A percentile compares a stretch with the other conserved stretches of the same genome.
phyloP scores from a whole-genome alignment of 2,888 invertebrate species.

The Nasonia oneida region DNA sequence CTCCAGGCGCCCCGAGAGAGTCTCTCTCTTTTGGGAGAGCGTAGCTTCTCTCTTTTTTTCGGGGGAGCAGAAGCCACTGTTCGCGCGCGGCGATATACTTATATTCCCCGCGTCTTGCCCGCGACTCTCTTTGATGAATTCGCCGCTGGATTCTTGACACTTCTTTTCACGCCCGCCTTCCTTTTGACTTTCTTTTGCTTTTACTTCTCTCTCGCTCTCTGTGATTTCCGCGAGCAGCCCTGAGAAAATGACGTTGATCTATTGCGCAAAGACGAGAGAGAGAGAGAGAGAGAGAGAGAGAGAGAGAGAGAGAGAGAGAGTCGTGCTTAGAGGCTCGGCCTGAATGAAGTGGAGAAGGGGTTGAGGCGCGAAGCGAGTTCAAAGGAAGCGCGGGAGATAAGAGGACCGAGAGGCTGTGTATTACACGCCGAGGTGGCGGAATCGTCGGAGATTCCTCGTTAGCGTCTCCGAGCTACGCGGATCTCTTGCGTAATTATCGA shows the following conservation, averaged over 20 bases:
- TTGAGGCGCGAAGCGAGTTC: conserved; percentile 3
- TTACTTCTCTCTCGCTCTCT: neutral
- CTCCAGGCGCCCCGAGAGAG: neutral
- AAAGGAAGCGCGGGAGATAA: conserved; percentile 20
- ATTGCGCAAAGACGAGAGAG: conserved; percentile 51
- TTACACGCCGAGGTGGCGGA: neutral
- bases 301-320: conserved; percentile 31
- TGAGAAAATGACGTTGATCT: conserved; percentile 56
- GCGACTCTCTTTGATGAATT: conserved; percentile 45
- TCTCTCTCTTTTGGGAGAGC: neutral
- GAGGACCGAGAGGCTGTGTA: no score
- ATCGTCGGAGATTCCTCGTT: neutral
- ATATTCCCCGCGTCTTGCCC: neutral
- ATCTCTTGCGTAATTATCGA: neutral
- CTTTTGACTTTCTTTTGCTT: neutral
- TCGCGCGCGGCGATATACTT: neutral
- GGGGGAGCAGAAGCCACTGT: neutral
- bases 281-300: conserved; percentile 32
- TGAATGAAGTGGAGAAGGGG: conserved; percentile 7
- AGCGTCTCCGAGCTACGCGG: neutral
- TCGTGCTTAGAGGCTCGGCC: conserved; percentile 7
- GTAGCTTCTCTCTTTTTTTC: conserved; percentile 12
- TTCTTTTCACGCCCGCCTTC: neutral
- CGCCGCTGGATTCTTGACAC: conserved; percentile 29
- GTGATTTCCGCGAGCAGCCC: conserved; percentile 8